These are phyloP conservation scores for Amaurobius ferox DNA, from an alignment of 2,888 invertebrate species.

Conservation along the genomic window DNA sequence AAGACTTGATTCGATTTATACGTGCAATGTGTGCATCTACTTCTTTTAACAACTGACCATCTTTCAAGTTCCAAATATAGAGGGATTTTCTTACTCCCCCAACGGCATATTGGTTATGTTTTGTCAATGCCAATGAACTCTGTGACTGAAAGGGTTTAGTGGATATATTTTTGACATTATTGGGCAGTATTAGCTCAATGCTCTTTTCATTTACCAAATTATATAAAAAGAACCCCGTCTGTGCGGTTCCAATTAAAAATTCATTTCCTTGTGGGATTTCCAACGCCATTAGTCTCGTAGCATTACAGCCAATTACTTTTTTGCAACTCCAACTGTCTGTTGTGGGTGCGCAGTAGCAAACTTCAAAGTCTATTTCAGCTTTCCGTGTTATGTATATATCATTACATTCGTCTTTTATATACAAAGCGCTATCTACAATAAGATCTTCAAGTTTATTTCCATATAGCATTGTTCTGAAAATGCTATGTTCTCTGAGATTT, in stretches of 20 bases:
- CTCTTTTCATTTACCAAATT: conserved; percentile 76
- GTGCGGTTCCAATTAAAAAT: conserved; percentile 71
- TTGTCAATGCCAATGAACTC: conserved; percentile 90
- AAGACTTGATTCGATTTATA: conserved; percentile 92
- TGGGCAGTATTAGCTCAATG: conserved; percentile 75
- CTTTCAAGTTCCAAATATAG: conserved; percentile 94
- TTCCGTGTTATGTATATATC: conserved; percentile 43
- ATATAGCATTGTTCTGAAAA: conserved; percentile 32
- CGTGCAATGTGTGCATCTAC: conserved; percentile 97
- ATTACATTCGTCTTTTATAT: conserved; percentile 21
- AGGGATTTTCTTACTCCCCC: conserved; percentile 96
- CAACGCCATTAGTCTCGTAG: conserved; percentile 37
- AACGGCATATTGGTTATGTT: conserved; percentile 92
- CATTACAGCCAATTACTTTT: background rate
- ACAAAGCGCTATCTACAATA: conserved; percentile 51
- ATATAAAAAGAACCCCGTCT: conserved; percentile 78
- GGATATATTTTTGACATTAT: conserved; percentile 92
- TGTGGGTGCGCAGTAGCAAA: conserved; percentile 10
- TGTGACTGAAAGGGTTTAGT: conserved; percentile 93
- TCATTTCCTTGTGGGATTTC: conserved; percentile 31
- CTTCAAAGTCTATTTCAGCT: conserved; percentile 32
- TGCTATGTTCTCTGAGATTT: conserved; percentile 51
- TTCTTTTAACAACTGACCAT: conserved; percentile 89
- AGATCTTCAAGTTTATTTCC: conserved; percentile 33
- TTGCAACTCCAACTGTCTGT: conserved; percentile 46